Evolutionary conservation across 2,113 vertebrate species (phyloP).

Genomic region (Platysternon megacephalum): DNA sequence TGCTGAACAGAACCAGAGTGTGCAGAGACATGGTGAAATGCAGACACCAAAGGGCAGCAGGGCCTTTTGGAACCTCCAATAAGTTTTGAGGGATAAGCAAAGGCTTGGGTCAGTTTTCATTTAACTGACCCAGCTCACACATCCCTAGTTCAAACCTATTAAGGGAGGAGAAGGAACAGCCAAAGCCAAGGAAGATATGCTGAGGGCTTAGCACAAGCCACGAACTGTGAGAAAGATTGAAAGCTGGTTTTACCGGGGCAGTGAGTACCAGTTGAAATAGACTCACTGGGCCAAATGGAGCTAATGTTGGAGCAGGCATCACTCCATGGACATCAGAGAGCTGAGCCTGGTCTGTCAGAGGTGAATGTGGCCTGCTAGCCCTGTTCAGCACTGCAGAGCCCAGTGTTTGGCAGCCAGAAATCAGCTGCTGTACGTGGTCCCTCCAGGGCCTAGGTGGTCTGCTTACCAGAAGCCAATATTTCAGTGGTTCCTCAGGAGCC

Average conservation of each 20-base stretch:
- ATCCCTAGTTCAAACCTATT: background rate
- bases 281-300: background rate
- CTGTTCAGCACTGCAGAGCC: background rate
- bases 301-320: background rate
- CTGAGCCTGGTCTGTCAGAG: fast-evolving
- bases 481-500: background rate
- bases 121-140: background rate
- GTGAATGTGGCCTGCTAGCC: background rate
- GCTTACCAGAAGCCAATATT: background rate
- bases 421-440: background rate
- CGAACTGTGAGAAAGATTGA: fast-evolving
- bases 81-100: background rate
- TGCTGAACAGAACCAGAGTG: background rate
- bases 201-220: background rate
- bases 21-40: conserved; percentile 3
- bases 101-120: background rate
- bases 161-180: background rate
- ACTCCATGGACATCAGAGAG: fast-evolving
- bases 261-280: background rate
- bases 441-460: background rate
- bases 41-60: background rate
- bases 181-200: fast-evolving
- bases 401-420: fast-evolving
- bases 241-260: background rate
- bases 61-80: background rate